Evolutionary conservation across 1,140 invertebrate species (phyloP).

Genomic region (Megalonaias nervosa): DNA sequence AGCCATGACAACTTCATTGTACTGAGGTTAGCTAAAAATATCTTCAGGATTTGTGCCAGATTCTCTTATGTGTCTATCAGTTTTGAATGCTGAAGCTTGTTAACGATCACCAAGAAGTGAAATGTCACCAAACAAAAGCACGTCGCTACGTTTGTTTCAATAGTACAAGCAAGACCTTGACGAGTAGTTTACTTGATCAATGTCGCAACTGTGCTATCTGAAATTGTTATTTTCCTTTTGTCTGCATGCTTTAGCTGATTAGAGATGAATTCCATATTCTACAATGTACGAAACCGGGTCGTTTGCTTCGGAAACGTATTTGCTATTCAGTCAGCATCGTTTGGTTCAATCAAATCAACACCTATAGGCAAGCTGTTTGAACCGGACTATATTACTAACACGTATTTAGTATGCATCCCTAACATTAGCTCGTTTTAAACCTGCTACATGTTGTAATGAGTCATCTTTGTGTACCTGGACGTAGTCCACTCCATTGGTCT

Average conservation of each 20-base stretch:
- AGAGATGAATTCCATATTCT: conserved; percentile 13
- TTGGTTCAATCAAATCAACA: conserved; percentile 18
- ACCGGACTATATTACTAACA: no score
- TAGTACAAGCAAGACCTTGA: no score
- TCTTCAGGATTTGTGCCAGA: conserved; percentile 7
- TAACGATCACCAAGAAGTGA: not conserved
- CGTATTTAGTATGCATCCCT: no score
- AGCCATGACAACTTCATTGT: conserved; percentile 24
- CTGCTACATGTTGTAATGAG: no score
- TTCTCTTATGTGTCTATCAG: conserved; percentile 2
- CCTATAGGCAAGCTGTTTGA: no score
- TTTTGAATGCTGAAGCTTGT: conserved; percentile 8
- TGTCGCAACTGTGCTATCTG: no score
- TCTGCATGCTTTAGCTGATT: conserved; percentile 11
- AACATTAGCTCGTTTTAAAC: no score
- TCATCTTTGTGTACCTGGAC: no score
- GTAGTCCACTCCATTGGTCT: no score
- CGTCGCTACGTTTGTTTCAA: no score
- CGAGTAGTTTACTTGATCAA: no score
- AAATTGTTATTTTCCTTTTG: not conserved
- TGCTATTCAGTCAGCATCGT: conserved; percentile 29
- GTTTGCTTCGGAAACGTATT: conserved; percentile 12
- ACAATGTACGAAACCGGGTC: conserved; percentile 16
- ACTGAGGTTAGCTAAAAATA: not conserved
- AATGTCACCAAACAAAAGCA: conserved; percentile 7